Evolutionary conservation across 1,140 invertebrate genomes (phyloP).

Genomic region (Stenopsyche tienmushanensis): DNA sequence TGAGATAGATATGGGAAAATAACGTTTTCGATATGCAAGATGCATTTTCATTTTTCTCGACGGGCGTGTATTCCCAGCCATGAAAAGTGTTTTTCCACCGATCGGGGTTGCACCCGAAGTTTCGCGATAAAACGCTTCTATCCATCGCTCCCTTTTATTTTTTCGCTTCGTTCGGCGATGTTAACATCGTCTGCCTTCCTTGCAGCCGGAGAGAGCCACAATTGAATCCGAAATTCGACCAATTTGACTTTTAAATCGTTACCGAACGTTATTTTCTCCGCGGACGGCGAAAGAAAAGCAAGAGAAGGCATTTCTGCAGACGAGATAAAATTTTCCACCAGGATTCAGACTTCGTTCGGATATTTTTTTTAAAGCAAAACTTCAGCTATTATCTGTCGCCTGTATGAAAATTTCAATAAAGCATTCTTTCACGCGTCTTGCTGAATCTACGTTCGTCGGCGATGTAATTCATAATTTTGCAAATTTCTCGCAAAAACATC

Average conservation of each 20-base stretch:
- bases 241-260: conserved; percentile 25
- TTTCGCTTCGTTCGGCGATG: background rate
- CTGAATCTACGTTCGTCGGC: too few relatives aligned
- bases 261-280: conserved; percentile 11
- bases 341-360: too few relatives aligned
- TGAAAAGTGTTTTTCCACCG: conserved; percentile 18
- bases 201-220: background rate
- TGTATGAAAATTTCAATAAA: too few relatives aligned
- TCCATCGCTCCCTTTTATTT: conserved; percentile 3
- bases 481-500: too few relatives aligned
- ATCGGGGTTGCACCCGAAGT: background rate
- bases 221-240: conserved; percentile 14
- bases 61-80: background rate
- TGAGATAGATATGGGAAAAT: too few relatives aligned
- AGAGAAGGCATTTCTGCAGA: background rate
- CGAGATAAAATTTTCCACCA: background rate
- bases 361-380: too few relatives aligned
- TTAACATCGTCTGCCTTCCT: background rate
- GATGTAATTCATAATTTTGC: too few relatives aligned
- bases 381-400: too few relatives aligned
- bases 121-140: conserved; percentile 4
- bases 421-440: too few relatives aligned
- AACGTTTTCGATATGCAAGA: background rate
- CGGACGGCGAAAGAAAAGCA: background rate
- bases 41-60: conserved; percentile 6